Percentiles rank a stretch among this genome's conserved stretches.
Conservation (phyloP, 2,888 invertebrate species). For the Caenorhabditis zanzibari region DNA sequence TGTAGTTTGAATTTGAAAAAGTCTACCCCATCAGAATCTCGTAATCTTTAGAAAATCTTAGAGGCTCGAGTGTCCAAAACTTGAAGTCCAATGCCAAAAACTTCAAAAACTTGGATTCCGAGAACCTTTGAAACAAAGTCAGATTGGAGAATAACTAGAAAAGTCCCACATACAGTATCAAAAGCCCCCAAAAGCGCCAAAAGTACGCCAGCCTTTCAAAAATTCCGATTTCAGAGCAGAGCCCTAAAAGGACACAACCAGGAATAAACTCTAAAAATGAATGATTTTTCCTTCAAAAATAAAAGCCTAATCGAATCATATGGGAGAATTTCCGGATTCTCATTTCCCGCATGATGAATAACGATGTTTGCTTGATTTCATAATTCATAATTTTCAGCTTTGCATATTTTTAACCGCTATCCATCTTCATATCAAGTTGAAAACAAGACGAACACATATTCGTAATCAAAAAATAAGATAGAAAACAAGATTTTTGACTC, state of each 20-base stretch:
- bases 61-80: too few relatives aligned
- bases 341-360: neutral
- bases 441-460: constrained; percentile 17
- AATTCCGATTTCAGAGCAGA: neutral
- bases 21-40: too few relatives aligned
- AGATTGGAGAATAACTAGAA: too few relatives aligned
- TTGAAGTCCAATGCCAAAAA: too few relatives aligned
- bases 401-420: neutral
- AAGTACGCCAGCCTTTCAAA: neutral
- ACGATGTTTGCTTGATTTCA: constrained; percentile 8
- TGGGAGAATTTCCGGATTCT: neutral
- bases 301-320: constrained; percentile 13
- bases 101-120: too few relatives aligned
- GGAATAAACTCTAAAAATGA: neutral
- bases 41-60: too few relatives aligned
- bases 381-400: neutral
- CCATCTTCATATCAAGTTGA: neutral
- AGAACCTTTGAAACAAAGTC: too few relatives aligned
- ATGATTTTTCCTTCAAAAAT: neutral
- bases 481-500: constrained; percentile 17
- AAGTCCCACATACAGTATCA: too few relatives aligned
- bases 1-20: too few relatives aligned
- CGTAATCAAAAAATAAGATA: constrained; percentile 2
- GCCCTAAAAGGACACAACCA: neutral
- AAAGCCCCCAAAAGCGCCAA: too few relatives aligned